Percentiles rank a stretch among this genome's conserved stretches.
These are phyloP conservation scores for Urocyon cinereoargenteus DNA, from an alignment of 2,797 vertebrate species.

Conservation along the genomic window DNA sequence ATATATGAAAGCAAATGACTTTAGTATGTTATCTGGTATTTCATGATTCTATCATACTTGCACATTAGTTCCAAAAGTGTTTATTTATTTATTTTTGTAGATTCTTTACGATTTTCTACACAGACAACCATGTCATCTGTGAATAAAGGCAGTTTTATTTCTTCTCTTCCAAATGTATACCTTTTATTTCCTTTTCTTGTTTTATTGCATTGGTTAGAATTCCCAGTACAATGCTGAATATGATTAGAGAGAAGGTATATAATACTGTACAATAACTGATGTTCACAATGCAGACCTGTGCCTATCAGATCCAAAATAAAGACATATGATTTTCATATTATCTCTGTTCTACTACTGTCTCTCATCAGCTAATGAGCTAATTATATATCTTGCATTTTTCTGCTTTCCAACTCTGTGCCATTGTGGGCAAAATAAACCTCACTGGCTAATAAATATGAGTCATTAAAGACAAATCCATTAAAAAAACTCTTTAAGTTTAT, in stretches of 20 bases:
- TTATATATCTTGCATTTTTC: neutral
- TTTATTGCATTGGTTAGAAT: neutral
- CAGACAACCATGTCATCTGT: neutral
- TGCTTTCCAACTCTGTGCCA: conserved; percentile 40
- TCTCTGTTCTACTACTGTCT: neutral
- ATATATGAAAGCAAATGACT: neutral
- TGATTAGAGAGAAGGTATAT: neutral
- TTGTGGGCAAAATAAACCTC: conserved; percentile 9
- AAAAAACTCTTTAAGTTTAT: conserved; percentile 50
- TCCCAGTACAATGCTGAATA: neutral
- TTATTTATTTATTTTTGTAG: neutral
- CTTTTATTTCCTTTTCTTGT: conserved; percentile 1
- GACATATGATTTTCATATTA: conserved; percentile 40
- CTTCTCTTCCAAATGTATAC: neutral
- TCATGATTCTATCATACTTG: neutral
- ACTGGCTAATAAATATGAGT: neutral
- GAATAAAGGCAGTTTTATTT: conserved; percentile 44
- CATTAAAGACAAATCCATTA: conserved; percentile 56
- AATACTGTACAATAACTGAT: neutral
- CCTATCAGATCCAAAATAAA: conserved; percentile 38
- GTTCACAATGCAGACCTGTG: neutral
- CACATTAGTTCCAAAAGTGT: neutral
- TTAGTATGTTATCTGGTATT: neutral
- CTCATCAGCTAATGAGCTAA: conserved; percentile 25
- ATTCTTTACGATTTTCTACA: conserved; percentile 40